These are phyloP conservation scores for Lasioglossum oenotherae DNA, from an alignment of 2,888 invertebrate species.

Conservation along the genomic window DNA sequence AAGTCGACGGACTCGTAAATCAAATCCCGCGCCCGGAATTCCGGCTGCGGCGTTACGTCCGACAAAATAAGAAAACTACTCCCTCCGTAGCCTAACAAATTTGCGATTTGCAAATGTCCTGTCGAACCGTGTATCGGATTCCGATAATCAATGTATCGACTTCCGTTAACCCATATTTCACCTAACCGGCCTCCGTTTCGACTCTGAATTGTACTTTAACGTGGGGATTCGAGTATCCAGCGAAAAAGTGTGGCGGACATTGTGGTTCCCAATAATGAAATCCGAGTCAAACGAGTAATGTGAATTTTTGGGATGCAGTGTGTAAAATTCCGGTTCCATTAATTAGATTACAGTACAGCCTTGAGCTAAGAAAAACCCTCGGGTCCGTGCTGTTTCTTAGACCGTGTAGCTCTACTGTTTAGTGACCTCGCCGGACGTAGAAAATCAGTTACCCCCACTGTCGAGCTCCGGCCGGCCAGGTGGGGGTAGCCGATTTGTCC, in stretches of 20 bases:
- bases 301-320: too few relatives aligned
- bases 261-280: not conserved
- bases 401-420: too few relatives aligned
- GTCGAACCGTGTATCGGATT: not conserved
- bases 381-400: too few relatives aligned
- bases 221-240: not conserved
- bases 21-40: not conserved
- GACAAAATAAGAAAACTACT: not conserved
- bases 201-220: not conserved
- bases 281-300: not conserved
- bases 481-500: too few relatives aligned
- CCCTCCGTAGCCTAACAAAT: not conserved
- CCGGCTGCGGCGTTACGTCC: not conserved
- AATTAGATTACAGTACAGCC: not conserved
- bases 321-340: too few relatives aligned
- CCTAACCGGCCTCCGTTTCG: conserved; percentile 6
- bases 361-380: too few relatives aligned
- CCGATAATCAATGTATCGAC: not conserved
- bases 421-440: too few relatives aligned
- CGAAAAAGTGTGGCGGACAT: not conserved
- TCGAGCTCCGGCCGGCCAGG: too few relatives aligned
- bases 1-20: not conserved
- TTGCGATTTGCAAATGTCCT: not conserved
- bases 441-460: too few relatives aligned
- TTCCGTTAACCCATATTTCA: conserved; percentile 1